These are phyloP conservation scores for Boulengeromyrus knoepffleri DNA, from an alignment of 2,113 vertebrate genomes.

Conservation along the genomic window DNA sequence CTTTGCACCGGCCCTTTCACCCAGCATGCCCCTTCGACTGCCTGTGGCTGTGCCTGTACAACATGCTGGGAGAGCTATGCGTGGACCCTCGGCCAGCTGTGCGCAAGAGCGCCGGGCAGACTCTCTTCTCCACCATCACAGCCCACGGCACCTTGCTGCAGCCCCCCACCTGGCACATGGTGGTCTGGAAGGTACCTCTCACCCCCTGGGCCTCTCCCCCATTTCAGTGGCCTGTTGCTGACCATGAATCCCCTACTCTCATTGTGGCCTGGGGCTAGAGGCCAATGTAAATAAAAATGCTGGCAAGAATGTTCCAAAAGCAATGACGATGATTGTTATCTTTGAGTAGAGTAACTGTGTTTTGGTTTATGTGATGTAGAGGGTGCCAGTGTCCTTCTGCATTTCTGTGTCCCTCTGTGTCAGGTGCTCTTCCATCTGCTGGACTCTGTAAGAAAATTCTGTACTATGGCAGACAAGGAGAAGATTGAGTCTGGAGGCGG, in stretches of 20 bases:
- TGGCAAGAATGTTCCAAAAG: neutral
- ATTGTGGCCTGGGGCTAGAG: neutral
- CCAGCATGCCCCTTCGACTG: conserved; percentile 95
- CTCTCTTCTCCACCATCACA: conserved; percentile 90
- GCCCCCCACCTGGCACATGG: conserved; percentile 91
- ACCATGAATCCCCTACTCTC: neutral
- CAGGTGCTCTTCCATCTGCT: conserved; percentile 95
- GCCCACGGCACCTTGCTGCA: conserved; percentile 93
- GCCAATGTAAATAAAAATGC: neutral
- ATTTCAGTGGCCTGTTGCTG: neutral
- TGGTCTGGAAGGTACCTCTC: conserved; percentile 79
- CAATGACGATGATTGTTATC: neutral
- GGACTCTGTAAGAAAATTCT: conserved; percentile 84
- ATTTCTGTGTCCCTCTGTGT: conserved; percentile 1
- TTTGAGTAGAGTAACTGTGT: neutral
- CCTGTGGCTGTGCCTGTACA: conserved; percentile 92
- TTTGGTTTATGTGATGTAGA: neutral
- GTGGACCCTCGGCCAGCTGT: conserved; percentile 93
- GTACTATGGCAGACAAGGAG: conserved; percentile 95
- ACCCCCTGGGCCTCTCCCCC: neutral
- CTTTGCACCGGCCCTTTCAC: conserved; percentile 84
- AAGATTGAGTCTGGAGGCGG: conserved; percentile 97
- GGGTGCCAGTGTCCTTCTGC: neutral
- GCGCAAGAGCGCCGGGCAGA: conserved; percentile 92
- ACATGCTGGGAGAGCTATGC: conserved; percentile 89